Base-by-base conservation (phyloP, 1,140 invertebrate genomes). In the Wasmannia auropunctata region DNA sequence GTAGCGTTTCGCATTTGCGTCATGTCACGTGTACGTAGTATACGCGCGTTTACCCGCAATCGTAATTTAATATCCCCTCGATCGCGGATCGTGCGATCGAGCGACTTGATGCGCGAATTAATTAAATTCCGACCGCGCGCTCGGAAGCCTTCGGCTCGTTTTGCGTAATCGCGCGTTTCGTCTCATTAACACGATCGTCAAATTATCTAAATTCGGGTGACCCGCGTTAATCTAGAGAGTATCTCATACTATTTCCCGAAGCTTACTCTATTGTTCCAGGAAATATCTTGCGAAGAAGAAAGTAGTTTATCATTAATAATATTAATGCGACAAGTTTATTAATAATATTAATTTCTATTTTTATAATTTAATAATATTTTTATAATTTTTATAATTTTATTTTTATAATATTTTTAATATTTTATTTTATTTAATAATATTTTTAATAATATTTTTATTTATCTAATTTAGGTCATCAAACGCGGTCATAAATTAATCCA, bases 1-100 rank as follows among this genome's bases (percentile, higher is more conserved):
- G 14, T 80, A 80, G 43, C 28, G 22, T 69, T 37, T 69, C 25
- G 63, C 37, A 70, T 80, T 80, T 67, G 75, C 37, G 46, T 69
- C 60, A 46, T 65, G 54, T 75, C 69, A 56, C 83, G 70, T 58
- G 56, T 54, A 65, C 31, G 46, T 79, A 70, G 67, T 25, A n/a
- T n/a, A 46, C 40, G 51, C 28, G 22, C 62, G 43, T 67, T 80
- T 43, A 83, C 11, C 51, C 40, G 56, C 56, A 77, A 77, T 37
- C 37, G 76, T 88, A 80, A 86, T 76, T 69, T 69, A 86, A 86
- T 88, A 88, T 76, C 54, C 43, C 63, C 62, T 81, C 76, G 87
- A 88, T 88, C 75, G 69, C 54, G 49, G 60, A 65, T 51, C 74
- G 75, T 58, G 62, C 51, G 75, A 75, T 86, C 51, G 34, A 72